Evolutionary conservation across 2,113 vertebrate genomes (phyloP).

Genomic region (Pampusana beccarii): DNA sequence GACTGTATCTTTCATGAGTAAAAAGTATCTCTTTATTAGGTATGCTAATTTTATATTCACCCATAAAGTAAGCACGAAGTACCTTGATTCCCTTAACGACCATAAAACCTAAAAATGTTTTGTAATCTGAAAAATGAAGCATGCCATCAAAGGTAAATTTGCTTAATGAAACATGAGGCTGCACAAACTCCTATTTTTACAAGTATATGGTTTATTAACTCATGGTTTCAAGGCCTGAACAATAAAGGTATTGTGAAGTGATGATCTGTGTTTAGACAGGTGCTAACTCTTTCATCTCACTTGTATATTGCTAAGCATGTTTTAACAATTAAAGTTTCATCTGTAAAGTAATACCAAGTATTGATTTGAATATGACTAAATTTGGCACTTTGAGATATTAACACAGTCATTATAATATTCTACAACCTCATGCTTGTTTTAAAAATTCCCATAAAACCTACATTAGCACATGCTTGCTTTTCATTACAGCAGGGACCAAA

Average conservation of each 20-base stretch:
- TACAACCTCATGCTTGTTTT: neutral
- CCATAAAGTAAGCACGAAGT: neutral
- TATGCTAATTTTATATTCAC: neutral
- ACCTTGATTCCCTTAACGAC: neutral
- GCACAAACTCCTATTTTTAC: neutral
- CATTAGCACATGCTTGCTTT: neutral
- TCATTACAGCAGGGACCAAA: neutral
- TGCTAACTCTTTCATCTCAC: conserved; percentile 3
- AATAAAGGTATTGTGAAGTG: neutral
- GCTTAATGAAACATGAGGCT: neutral
- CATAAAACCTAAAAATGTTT: neutral
- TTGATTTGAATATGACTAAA: conserved; percentile 18
- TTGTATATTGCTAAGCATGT: neutral
- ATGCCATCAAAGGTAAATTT: neutral
- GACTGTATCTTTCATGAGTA: neutral
- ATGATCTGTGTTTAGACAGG: neutral
- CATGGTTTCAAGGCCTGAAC: neutral
- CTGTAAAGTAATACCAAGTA: conserved; percentile 30
- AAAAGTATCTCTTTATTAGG: neutral
- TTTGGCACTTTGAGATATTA: neutral
- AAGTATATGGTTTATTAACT: neutral
- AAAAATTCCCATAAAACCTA: neutral
- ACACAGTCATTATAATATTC: neutral
- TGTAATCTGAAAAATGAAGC: neutral
- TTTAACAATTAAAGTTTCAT: conserved; percentile 19